phyloP scores from a whole-genome alignment of 1,140 invertebrate species.

The Magallana gigas region DNA sequence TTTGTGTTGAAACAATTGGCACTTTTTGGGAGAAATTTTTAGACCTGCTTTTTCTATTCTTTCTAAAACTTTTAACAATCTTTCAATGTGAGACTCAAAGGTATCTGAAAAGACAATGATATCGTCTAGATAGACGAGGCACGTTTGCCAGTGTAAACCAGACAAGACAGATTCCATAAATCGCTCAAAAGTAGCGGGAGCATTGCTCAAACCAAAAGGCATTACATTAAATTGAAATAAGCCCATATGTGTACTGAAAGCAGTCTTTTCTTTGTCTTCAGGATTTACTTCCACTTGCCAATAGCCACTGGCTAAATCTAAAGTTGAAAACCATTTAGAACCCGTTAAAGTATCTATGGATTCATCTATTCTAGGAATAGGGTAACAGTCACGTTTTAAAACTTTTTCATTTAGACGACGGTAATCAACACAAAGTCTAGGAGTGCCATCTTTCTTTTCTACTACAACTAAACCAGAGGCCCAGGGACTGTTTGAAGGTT shows the following conservation, averaged over 20 bases:
- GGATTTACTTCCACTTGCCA: constrained; percentile 40
- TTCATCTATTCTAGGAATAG: constrained; percentile 44
- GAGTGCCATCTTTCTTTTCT: constrained; percentile 77
- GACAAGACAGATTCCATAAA: constrained; percentile 40
- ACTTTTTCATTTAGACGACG: constrained; percentile 62
- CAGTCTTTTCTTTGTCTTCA: constrained; percentile 35
- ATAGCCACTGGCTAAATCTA: constrained; percentile 37
- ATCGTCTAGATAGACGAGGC: constrained; percentile 58
- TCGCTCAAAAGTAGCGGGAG: constrained; percentile 31
- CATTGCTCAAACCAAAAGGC: constrained; percentile 21
- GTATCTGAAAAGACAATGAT: constrained; percentile 53
- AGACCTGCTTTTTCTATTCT: constrained; percentile 45
- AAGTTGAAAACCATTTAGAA: background rate
- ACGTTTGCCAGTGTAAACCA: constrained; percentile 26
- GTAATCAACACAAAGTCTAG: constrained; percentile 81
- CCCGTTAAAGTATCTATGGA: constrained; percentile 33
- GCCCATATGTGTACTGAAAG: constrained; percentile 23
- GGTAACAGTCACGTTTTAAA: constrained; percentile 42
- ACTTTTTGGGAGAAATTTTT: constrained; percentile 46
- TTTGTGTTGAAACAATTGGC: background rate
- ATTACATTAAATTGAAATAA: constrained; percentile 33
- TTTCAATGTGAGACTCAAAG: constrained; percentile 55
- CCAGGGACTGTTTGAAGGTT: constrained; percentile 77
- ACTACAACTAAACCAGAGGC: constrained; percentile 80
- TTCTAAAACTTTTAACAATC: constrained; percentile 54